A percentile compares a stretch with the other conserved stretches of the same genome.
phyloP scores from a whole-genome alignment of 1,140 invertebrate species.

The Drosophila chauvacae region DNA sequence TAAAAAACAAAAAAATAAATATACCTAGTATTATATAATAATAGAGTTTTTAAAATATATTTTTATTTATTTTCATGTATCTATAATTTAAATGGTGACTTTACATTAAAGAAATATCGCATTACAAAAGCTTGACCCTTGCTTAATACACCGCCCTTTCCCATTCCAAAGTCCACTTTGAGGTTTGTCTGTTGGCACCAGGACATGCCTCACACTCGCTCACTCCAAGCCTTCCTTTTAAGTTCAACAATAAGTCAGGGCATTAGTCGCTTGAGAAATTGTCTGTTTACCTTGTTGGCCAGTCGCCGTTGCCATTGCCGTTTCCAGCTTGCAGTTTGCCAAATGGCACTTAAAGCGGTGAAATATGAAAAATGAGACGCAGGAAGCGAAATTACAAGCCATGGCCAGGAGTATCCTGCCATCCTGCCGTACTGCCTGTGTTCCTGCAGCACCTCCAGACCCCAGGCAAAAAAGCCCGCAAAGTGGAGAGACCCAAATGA shows the following conservation, averaged over 20 bases:
- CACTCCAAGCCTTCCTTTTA: constrained; percentile 18
- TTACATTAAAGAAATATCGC: not conserved
- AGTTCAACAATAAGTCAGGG: constrained; percentile 75
- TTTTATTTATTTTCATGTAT: not conserved
- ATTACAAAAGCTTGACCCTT: not conserved
- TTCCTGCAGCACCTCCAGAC: constrained; percentile 73
- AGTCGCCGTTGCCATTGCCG: constrained; percentile 44
- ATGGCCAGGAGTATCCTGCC: constrained; percentile 53
- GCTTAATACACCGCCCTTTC: not conserved
- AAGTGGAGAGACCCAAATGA: constrained; percentile 63
- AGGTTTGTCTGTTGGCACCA: constrained; percentile 46
- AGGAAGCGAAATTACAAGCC: constrained; percentile 74
- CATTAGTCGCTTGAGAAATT: constrained; percentile 81
- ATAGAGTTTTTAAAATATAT: too few relatives aligned
- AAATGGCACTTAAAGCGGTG: constrained; percentile 74
- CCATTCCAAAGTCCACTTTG: constrained; percentile 17
- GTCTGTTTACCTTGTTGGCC: constrained; percentile 80
- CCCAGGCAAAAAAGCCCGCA: constrained; percentile 38
- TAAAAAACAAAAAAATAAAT: not conserved
- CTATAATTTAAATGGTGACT: not conserved
- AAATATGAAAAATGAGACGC: constrained; percentile 81
- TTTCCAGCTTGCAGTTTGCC: constrained; percentile 53
- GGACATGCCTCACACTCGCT: constrained; percentile 28
- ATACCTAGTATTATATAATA: not conserved
- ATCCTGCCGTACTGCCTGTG: constrained; percentile 34